Evolutionary conservation across 1,140 invertebrate genomes (phyloP), one percentile per base, ranked within the genome.

Genomic region (Magallana gigas): DNA sequence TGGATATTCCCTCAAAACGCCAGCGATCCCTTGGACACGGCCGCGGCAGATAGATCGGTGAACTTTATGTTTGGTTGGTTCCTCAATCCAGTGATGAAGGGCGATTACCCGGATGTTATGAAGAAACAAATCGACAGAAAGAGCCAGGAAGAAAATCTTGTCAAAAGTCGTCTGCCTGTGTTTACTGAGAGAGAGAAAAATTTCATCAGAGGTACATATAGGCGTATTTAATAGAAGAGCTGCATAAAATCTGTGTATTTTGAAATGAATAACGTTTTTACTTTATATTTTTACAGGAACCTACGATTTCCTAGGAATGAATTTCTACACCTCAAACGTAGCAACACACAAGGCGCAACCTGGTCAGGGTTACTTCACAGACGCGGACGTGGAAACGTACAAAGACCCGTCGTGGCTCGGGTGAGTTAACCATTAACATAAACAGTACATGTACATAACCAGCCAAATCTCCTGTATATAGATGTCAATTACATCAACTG

Each of bases 101-200:
- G 94, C 11, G 93, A 94, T 88, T 95, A 95, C 84, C 95, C 95
- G 8, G 91, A 92, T 57, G 90, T 95, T 18, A 92, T 94, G 91
- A 93, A 91, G 85, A 29, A 85, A 36, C 88, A 90, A 23, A 85
- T 94, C 12, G 85, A 48, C 4, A 90, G 91, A 56, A 92, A 93
- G 86, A 94, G 92, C 85, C 83, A 82, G 14, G 80, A 89, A 57
- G 85, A 93, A 36, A 91, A 90, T 1, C 80, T 90, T 0, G 57
- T 84, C 8, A 82, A 82, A 1, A 93, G 93, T n/a, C 85, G 93
- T 57, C 89, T 93, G 8, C 93, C 90, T 7, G 83, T 86, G 57
- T 90, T 92, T 64, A 89, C 88, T 8, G 64, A 84, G 8, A 85
- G 88, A 56, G 89, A 90, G 64, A 92, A 90, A 36, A 12, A 71